Evolutionary conservation across 2,113 vertebrate species (phyloP).

Genomic region (Bothrops jararaca): DNA sequence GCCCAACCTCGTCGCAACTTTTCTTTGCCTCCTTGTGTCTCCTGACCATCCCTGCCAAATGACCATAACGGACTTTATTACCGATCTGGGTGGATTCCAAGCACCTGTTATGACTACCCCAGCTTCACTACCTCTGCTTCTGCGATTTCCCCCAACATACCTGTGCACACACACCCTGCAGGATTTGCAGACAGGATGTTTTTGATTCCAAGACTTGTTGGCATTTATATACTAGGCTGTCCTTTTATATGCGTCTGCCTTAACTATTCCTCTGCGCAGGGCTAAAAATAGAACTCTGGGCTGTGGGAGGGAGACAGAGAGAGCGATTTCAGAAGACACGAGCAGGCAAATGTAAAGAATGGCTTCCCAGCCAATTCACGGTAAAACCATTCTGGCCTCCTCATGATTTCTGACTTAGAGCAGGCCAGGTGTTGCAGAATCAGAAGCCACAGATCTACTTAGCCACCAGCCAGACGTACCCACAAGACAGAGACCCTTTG

Average conservation of each 20-base stretch:
- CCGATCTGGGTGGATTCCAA: neutral
- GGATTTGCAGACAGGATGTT: slow-evolving; percentile 34
- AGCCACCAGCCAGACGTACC: neutral
- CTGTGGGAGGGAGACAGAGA: slow-evolving; percentile 3
- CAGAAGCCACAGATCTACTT: neutral
- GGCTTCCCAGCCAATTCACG: slow-evolving; percentile 29
- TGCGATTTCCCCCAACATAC: neutral
- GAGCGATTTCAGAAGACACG: neutral
- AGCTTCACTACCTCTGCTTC: neutral
- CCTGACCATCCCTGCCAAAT: neutral
- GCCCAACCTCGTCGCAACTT: neutral
- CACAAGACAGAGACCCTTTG: neutral
- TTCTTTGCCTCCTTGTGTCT: neutral
- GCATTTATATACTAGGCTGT: slow-evolving; percentile 23
- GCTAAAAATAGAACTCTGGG: slow-evolving; percentile 31
- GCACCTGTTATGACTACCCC: too few relatives aligned
- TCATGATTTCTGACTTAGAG: slow-evolving; percentile 24
- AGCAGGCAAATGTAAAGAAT: neutral
- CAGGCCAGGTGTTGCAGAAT: slow-evolving; percentile 24
- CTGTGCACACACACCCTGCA: neutral
- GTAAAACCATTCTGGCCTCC: neutral
- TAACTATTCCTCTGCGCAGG: slow-evolving; percentile 5
- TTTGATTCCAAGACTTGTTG: slow-evolving; percentile 48
- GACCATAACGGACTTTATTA: neutral
- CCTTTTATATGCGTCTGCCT: slow-evolving; percentile 14